Conservation (phyloP, 2,113 vertebrate species). For the Nycticorax nycticorax region DNA sequence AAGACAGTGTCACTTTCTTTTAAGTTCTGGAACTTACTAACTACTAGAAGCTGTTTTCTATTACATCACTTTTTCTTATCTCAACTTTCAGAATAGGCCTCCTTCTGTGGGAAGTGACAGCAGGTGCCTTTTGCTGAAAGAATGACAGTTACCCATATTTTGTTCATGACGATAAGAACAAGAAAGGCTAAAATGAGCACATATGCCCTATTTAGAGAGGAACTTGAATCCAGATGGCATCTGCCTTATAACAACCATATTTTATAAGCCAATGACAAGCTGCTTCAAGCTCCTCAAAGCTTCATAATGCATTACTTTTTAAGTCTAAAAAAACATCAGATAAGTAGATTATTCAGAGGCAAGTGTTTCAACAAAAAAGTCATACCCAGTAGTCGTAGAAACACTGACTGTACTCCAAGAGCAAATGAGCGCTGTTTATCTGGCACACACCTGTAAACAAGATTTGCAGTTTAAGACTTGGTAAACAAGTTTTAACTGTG, state of each 20-base stretch:
- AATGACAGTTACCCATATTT: not conserved
- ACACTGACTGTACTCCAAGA: conserved; percentile 72
- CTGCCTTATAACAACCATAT: not conserved
- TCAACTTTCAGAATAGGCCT: not conserved
- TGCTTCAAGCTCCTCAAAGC: not conserved
- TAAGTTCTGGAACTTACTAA: not conserved
- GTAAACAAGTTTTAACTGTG: not conserved
- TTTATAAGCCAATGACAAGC: not conserved
- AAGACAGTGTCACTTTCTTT: not conserved
- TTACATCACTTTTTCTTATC: not conserved
- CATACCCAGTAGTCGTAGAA: conserved; percentile 74
- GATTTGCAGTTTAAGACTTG: not conserved
- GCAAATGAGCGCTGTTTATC: conserved; percentile 75
- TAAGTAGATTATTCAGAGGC: not conserved
- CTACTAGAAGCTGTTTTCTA: not conserved
- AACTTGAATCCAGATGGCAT: not conserved
- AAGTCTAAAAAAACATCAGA: not conserved
- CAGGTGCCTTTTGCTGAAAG: not conserved
- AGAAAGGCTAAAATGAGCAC: not conserved
- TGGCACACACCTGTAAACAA: conserved; percentile 73
- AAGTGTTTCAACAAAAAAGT: not conserved
- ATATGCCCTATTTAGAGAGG: not conserved
- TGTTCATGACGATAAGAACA: not conserved
- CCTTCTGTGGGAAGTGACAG: not conserved
- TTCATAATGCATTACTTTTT: not conserved